Conservation (phyloP, 2,797 vertebrate species). For the Tolypeutes matacus region DNA sequence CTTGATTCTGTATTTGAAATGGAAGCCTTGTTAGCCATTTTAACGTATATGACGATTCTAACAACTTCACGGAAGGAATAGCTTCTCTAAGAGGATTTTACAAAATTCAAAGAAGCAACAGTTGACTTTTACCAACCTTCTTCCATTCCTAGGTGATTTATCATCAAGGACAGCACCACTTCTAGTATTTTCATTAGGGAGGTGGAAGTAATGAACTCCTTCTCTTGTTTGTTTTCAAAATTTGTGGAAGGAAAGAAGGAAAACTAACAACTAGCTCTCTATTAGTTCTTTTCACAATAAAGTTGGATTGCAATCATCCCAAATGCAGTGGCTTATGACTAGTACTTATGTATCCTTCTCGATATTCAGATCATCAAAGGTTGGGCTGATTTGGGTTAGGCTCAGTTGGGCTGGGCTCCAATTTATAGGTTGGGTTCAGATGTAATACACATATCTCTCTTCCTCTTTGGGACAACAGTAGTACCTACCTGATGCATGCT, state of each 20-base stretch:
- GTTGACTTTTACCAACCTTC: background rate
- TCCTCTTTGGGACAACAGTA: background rate
- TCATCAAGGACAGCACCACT: background rate
- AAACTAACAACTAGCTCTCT: background rate
- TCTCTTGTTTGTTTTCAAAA: background rate
- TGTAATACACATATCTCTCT: background rate
- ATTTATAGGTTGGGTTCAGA: background rate
- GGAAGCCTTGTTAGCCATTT: background rate
- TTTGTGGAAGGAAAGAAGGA: background rate
- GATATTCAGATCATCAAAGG: background rate
- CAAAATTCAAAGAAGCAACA: background rate
- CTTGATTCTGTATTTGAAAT: conserved; percentile 23
- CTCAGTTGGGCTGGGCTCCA: background rate
- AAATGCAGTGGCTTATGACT: background rate
- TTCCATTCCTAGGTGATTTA: background rate
- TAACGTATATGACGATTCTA: background rate
- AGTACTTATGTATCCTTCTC: background rate
- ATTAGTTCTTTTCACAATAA: background rate
- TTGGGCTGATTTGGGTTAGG: background rate
- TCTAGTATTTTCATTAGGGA: background rate
- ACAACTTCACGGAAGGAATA: conserved; percentile 8
- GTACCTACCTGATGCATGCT: background rate
- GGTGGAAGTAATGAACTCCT: background rate
- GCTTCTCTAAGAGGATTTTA: background rate
- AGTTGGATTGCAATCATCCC: background rate